These are phyloP conservation scores for Rhabdornis inornatus DNA, from an alignment of 2,113 vertebrate species.

Conservation along the genomic window DNA sequence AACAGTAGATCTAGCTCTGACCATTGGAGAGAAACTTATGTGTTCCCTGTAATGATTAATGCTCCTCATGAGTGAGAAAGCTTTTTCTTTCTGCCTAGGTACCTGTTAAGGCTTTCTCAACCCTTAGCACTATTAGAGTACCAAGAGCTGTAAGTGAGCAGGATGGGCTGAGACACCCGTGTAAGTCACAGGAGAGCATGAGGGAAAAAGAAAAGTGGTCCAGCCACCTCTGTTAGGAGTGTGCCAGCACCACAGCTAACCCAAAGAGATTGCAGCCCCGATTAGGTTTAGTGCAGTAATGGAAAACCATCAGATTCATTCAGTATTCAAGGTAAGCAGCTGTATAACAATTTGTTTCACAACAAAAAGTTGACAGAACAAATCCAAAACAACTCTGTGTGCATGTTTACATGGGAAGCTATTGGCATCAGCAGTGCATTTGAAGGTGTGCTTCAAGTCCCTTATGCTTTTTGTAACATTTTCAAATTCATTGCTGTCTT, in stretches of 20 bases:
- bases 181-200: neutral
- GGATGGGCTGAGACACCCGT: neutral
- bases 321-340: slow-evolving; percentile 74
- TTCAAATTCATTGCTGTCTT: slow-evolving; percentile 86
- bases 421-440: slow-evolving; percentile 76
- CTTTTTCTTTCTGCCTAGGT: slow-evolving; percentile 36
- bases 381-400: slow-evolving; percentile 83
- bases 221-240: neutral
- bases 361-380: slow-evolving; percentile 84
- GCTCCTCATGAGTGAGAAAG: neutral
- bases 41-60: neutral
- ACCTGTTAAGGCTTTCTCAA: neutral
- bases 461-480: slow-evolving; percentile 89
- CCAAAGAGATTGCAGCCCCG: neutral
- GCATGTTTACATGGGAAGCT: slow-evolving; percentile 80
- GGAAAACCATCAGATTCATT: slow-evolving; percentile 64
- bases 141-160: neutral
- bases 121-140: neutral
- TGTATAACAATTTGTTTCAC: slow-evolving; percentile 83
- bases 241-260: neutral
- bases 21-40: neutral
- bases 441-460: slow-evolving; percentile 81
- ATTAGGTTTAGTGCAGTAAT: slow-evolving; percentile 19
- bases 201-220: neutral
- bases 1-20: neutral